Percentiles rank a stretch among this genome's conserved stretches.
Evolutionary conservation across 2,113 vertebrate genomes (phyloP).

Genomic region (Hemiscyllium ocellatum): DNA sequence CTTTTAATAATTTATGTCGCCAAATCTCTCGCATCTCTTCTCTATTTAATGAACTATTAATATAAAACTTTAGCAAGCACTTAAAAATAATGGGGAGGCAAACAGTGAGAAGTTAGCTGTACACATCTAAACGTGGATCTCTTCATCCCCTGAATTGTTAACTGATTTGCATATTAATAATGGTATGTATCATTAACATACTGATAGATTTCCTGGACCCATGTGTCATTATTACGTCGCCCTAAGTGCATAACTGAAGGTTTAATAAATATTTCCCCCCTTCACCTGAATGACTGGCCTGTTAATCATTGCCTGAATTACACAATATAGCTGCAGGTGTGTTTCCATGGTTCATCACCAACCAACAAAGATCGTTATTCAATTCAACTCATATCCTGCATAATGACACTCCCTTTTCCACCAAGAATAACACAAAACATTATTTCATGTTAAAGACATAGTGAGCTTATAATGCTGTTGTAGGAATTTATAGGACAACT

Average conservation of each 20-base stretch:
- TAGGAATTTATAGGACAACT: background rate
- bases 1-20: background rate
- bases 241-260: background rate
- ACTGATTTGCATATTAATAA: background rate
- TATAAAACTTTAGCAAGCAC: background rate
- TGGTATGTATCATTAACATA: background rate
- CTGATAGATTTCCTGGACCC: background rate
- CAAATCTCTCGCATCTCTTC: background rate
- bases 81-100: background rate
- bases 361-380: background rate
- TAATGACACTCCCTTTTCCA: background rate
- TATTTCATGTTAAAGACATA: background rate
- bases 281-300: background rate
- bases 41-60: background rate
- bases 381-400: background rate
- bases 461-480: background rate
- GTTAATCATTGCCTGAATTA: background rate
- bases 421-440: background rate
- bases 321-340: background rate
- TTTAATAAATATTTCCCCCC: background rate
- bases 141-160: background rate
- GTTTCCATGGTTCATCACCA: background rate
- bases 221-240: background rate
- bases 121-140: background rate
- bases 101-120: background rate